These are phyloP conservation scores for Neogobius melanostomus DNA, from an alignment of 2,113 vertebrate species.

Conservation along the genomic window DNA sequence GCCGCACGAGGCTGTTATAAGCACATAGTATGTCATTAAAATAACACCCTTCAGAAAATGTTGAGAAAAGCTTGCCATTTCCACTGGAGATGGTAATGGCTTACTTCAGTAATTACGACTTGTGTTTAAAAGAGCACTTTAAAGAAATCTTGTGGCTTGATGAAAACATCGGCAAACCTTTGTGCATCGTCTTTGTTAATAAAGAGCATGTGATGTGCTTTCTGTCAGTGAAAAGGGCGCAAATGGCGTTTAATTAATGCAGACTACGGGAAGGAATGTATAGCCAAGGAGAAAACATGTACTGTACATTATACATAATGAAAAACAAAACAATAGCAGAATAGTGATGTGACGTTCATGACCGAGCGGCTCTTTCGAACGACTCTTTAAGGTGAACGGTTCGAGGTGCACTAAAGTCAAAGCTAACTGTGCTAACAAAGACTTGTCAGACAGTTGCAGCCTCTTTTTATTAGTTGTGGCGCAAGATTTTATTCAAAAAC, in stretches of 20 bases:
- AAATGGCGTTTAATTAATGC: not conserved
- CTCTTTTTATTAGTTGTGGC: too few species aligned
- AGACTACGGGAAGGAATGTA: not conserved
- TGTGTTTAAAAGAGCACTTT: not conserved
- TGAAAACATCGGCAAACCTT: conserved; percentile 29
- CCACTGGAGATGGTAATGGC: conserved; percentile 1
- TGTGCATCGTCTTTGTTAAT: conserved; percentile 17
- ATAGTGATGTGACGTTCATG: too few species aligned
- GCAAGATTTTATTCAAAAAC: too few species aligned
- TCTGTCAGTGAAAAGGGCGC: conserved; percentile 6
- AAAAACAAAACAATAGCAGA: too few species aligned
- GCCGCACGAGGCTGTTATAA: too few species aligned
- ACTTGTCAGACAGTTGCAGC: too few species aligned
- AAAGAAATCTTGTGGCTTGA: conserved; percentile 7
- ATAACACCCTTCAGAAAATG: not conserved
- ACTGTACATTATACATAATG: too few species aligned
- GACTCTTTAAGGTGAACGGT: too few species aligned
- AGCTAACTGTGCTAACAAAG: too few species aligned
- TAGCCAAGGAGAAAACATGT: too few species aligned
- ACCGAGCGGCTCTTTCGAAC: too few species aligned
- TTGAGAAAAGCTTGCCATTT: not conserved
- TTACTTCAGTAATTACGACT: conserved; percentile 3
- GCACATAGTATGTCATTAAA: not conserved
- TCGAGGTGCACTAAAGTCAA: too few species aligned
- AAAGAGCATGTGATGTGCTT: conserved; percentile 30